Evolutionary conservation across 2,797 vertebrate genomes (phyloP), one percentile per base, ranked within the genome.

Genomic region (Alcedo quadribrachys): DNA sequence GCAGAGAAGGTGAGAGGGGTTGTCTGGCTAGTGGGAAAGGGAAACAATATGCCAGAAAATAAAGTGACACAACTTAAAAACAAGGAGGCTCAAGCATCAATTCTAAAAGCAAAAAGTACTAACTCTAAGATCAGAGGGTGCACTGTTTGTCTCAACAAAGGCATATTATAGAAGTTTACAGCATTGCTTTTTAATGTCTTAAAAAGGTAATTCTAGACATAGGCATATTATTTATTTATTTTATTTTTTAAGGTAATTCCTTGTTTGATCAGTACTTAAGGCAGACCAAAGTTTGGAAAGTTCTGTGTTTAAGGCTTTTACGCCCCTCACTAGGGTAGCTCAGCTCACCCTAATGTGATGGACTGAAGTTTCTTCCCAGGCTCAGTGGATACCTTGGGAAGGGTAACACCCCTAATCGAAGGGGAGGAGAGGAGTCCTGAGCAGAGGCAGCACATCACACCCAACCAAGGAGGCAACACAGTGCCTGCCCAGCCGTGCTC

Each of bases 401-500:
- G 35, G 27, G 18, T 25, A 53, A 30, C 51, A 13, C 22, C 66
- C 54, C 63, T 19, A 15, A 24, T 5, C 14, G 3, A 4, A 8
- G 33, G 25, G 21, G 2, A 54, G 9, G 8, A 61, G 42, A 68
- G 22, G n/a, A 15, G 13, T 24, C 54, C 32, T 4, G 2, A 37
- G 11, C 32, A 63, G 51, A 46, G 46, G 46, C 30, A 22, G 46
- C 12, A 70, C 24, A 11, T 30, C 3, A 3, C 21, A 54, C 7
- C 10, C 6, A 35, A 25, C 21, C 24, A 15, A 24, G 50, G 43
- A 25, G 18, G 13, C 0, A 3, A 63, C 60, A 12, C 0, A 2
- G 5, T 13, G 4, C 32, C 51, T 71, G 53, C 46, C 11, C 0
- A 1, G 32, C 55, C 22, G 28, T 1, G 6, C 9, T 53, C 20